phyloP scores from a whole-genome alignment of 2,797 vertebrate species.

The Choloepus didactylus region DNA sequence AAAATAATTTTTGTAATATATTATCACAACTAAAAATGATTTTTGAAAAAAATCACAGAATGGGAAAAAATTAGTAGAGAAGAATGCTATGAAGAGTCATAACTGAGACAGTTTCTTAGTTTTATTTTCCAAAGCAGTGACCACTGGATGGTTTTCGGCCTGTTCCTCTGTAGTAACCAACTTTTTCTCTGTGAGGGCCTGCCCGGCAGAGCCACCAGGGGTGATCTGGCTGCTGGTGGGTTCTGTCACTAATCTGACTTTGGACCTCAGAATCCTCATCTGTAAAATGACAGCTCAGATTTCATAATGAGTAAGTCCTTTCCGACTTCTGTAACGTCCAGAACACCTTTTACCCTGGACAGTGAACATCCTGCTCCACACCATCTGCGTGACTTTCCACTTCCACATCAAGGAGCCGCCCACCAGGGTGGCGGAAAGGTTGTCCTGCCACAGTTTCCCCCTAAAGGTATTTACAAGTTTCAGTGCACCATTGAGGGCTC shows the following conservation, averaged over 20 bases:
- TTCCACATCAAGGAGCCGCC: not conserved
- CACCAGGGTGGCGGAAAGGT: not conserved
- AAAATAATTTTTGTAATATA: not conserved
- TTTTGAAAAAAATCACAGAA: not conserved
- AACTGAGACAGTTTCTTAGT: not conserved
- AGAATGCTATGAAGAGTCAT: not conserved
- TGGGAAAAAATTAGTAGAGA: not conserved
- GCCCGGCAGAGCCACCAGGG: not conserved
- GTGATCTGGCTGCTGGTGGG: not conserved
- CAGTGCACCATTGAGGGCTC: not conserved
- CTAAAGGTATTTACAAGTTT: not conserved
- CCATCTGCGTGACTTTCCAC: not conserved
- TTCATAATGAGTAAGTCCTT: not conserved
- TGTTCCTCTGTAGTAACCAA: not conserved
- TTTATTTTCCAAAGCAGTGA: not conserved
- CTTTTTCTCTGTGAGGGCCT: not conserved
- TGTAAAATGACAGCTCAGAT: not conserved
- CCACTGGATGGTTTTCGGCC: not conserved
- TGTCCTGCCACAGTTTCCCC: not conserved
- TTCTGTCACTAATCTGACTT: slow-evolving; percentile 27
- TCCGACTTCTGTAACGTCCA: not conserved
- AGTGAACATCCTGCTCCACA: not conserved
- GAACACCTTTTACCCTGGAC: not conserved
- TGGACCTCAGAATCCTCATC: not conserved
- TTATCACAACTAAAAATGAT: no score